phyloP scores from a whole-genome alignment of 2,888 invertebrate species.

The Palloptera scutellata region DNA sequence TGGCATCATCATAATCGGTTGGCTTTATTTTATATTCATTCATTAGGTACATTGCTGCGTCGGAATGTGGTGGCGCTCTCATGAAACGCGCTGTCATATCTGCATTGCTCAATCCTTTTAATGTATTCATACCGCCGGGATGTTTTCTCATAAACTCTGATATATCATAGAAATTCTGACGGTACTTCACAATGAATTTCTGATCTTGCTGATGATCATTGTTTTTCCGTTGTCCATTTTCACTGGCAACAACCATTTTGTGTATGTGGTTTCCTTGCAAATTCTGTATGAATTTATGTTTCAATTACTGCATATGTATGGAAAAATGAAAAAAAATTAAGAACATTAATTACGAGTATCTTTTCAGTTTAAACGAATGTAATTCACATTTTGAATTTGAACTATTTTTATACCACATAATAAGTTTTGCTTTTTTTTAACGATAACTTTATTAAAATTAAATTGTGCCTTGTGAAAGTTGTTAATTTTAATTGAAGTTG shows the following conservation, averaged over 20 bases:
- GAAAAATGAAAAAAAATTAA: too few relatives aligned
- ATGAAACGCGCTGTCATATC: slow-evolving; percentile 60
- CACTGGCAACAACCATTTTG: too few relatives aligned
- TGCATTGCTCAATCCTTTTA: slow-evolving; percentile 62
- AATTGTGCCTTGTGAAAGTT: background rate
- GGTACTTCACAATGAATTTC: slow-evolving; percentile 61
- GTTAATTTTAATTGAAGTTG: background rate
- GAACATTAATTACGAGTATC: background rate
- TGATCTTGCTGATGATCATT: slow-evolving; percentile 27
- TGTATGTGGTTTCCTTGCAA: too few relatives aligned
- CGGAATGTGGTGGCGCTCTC: slow-evolving; percentile 61
- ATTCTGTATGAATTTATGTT: background rate
- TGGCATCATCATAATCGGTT: background rate
- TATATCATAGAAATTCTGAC: slow-evolving; percentile 71
- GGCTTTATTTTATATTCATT: slow-evolving; percentile 56
- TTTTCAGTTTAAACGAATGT: background rate
- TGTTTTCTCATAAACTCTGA: slow-evolving; percentile 74
- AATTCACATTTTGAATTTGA: too few relatives aligned
- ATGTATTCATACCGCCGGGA: slow-evolving; percentile 76
- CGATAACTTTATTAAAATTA: too few relatives aligned
- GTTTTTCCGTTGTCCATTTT: background rate
- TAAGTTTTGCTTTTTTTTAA: too few relatives aligned
- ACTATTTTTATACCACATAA: too few relatives aligned
- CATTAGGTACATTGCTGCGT: slow-evolving; percentile 63
- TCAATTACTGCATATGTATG: too few relatives aligned